phyloP scores from a whole-genome alignment of 1,140 invertebrate genomes.

The Listronotus oregonensis region DNA sequence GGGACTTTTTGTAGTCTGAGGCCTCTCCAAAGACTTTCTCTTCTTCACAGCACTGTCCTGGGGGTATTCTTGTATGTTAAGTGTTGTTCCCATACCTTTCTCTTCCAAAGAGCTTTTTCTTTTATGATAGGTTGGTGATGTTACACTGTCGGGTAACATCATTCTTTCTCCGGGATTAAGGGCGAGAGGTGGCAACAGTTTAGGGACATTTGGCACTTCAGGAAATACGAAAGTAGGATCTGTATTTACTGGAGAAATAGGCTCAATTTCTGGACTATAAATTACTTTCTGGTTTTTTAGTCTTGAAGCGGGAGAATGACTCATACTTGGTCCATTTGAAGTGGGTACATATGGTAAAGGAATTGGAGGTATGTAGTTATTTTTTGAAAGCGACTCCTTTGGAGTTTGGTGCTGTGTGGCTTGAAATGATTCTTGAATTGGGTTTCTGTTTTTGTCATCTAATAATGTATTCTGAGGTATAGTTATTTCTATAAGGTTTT shows the following conservation, averaged over 20 bases:
- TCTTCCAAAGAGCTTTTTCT: background rate
- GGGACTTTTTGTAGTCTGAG: constrained; percentile 16
- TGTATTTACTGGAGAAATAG: constrained; percentile 24
- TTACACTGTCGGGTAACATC: background rate
- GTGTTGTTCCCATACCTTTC: background rate
- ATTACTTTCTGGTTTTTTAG: constrained; percentile 5
- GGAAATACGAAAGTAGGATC: constrained; percentile 6
- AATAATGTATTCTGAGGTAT: background rate
- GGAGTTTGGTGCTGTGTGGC: background rate
- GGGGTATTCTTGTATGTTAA: background rate
- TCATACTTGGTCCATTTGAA: background rate
- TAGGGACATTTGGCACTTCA: background rate
- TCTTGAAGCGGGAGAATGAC: background rate
- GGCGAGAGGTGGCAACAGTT: background rate
- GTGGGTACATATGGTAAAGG: constrained; percentile 8
- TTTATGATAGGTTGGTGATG: constrained; percentile 16
- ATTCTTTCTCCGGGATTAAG: constrained; percentile 1
- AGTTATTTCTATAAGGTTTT: background rate
- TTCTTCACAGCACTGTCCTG: constrained; percentile 3
- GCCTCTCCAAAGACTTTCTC: constrained; percentile 26
- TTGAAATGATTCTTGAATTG: no score
- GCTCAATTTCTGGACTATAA: constrained; percentile 30
- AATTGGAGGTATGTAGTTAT: constrained; percentile 18
- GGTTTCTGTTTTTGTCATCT: no score
- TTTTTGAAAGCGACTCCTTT: constrained; percentile 10